phyloP scores from a whole-genome alignment of 1,140 invertebrate species.

The Tenebrio molitor region DNA sequence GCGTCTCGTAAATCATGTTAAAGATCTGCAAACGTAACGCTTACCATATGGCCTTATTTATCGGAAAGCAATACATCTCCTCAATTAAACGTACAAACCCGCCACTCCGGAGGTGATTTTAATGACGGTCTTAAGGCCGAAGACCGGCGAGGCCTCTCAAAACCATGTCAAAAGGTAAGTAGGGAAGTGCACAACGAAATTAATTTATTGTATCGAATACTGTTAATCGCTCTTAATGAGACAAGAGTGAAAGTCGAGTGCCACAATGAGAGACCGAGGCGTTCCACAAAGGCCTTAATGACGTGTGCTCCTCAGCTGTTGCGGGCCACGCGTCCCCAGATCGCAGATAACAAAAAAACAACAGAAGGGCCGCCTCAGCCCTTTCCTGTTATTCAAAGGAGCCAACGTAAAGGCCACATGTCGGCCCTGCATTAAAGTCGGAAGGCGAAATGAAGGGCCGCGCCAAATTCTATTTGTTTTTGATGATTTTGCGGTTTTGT shows the following conservation, averaged over 20 bases:
- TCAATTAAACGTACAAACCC: constrained; percentile 48
- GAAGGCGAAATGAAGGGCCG: constrained; percentile 26
- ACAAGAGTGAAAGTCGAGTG: constrained; percentile 42
- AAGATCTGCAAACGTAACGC: constrained; percentile 47
- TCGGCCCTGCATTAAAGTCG: constrained; percentile 29
- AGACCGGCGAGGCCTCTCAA: constrained; percentile 6
- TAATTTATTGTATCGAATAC: constrained; percentile 33
- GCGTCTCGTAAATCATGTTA: constrained; percentile 29
- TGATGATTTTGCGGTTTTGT: constrained; percentile 43
- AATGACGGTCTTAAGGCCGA: constrained; percentile 2
- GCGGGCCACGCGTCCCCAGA: constrained; percentile 48
- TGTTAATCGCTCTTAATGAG: constrained; percentile 45
- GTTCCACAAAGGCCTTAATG: constrained; percentile 35
- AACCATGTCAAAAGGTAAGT: constrained; percentile 37
- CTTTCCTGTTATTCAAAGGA: constrained; percentile 38
- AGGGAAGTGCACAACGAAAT: constrained; percentile 11
- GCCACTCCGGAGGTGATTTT: constrained; percentile 21
- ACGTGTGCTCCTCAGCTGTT: constrained; percentile 53
- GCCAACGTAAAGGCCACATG: constrained; percentile 53
- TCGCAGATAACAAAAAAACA: constrained; percentile 50
- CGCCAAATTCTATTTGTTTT: constrained; percentile 18
- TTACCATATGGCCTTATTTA: constrained; percentile 56
- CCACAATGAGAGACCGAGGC: constrained; percentile 30
- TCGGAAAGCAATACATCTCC: constrained; percentile 51
- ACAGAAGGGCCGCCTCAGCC: constrained; percentile 48